Evolutionary conservation across 1,140 invertebrate species (phyloP), one percentile per base, ranked within the genome.

Genomic region (Idris sp.): DNA sequence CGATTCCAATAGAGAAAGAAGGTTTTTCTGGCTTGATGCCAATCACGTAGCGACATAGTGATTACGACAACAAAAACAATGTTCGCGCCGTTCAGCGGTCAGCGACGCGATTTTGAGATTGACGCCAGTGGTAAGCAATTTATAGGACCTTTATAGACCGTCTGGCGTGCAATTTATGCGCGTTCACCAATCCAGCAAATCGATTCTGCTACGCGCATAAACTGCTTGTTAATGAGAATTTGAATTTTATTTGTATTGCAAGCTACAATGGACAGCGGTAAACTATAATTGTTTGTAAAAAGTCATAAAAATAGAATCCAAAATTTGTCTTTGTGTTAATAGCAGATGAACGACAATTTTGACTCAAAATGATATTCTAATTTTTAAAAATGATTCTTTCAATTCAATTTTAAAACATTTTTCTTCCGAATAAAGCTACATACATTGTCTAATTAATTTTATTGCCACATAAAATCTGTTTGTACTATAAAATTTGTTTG

Each of bases 31-130:
- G 54, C 65, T 6, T 11, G 9, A 1, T 49, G 65, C 65, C 65
- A 69, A 16, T 19, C 46, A 35, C 56, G 40, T 62, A 44, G 30
- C 28, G 49, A 15, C 35, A 62, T 46, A 46, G 48, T 46, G 56
- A 71, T 62, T 40, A 51, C 31, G 49, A 71, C 61, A 71, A 71
- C 56, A 61, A 71, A 71, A 71, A 61, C 54, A 71, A 61, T 61
- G 64, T 36, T 61, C 49, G 56, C 33, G 40, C 33, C 56, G 48
- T 54, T 54, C 48, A 36, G 51, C 56, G 67, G 49, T 62, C 48
- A 71, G 49, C 48, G 67, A 41, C 49, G 67, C 33, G 54, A 61
- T 51, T 68, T 58, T 30, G 35, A 43, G 53, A 51, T 68, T 51
- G 64, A 68, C 35, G 44, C 36, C 41, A 33, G 41, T 6, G 10